phyloP scores from a whole-genome alignment of 2,888 invertebrate genomes.

The Nineta flava region DNA sequence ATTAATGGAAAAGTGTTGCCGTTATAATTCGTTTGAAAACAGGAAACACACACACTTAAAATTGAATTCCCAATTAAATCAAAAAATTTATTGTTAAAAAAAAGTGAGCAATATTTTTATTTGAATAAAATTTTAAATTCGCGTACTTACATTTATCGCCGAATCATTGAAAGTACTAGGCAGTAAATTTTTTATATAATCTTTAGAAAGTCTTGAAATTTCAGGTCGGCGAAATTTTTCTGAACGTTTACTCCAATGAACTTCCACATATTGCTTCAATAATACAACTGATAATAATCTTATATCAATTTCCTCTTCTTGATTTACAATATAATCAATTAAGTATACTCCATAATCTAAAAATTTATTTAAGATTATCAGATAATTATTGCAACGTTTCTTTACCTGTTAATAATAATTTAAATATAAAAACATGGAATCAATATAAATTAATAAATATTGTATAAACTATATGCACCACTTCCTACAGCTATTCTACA shows the following conservation, averaged over 20 bases:
- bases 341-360: background rate
- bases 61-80: too few species aligned
- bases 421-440: background rate
- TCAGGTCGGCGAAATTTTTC: background rate
- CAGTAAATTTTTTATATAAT: background rate
- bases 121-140: background rate
- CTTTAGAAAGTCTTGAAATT: background rate
- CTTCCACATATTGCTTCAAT: background rate
- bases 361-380: background rate
- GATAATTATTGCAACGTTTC: too few species aligned
- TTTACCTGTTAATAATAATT: too few species aligned
- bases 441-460: background rate
- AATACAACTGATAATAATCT: background rate
- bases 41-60: too few species aligned
- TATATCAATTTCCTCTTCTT: background rate
- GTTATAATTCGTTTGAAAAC: too few species aligned
- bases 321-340: background rate
- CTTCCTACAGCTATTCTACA: background rate
- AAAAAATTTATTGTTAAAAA: too few species aligned
- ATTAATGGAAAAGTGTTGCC: too few species aligned
- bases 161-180: background rate
- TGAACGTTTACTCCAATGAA: background rate
- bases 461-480: background rate
- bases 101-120: too few species aligned
- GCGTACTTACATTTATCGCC: background rate